Base-by-base conservation (phyloP, 1,140 invertebrate genomes). In the Caerostris extrusa region DNA sequence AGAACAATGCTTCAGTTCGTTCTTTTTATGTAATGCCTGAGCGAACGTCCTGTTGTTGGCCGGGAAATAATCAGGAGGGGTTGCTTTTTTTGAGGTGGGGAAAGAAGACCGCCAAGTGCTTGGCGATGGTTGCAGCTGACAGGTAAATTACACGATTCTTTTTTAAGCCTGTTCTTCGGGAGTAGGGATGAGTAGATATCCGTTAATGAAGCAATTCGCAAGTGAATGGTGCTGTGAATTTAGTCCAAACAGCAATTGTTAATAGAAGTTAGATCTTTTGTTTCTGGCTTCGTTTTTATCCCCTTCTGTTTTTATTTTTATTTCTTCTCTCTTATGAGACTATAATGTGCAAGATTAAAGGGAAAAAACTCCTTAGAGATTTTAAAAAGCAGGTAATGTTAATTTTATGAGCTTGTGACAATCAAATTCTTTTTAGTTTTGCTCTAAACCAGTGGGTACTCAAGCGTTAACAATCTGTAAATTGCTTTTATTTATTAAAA, bases 1-100 rank as follows among this genome's bases (percentile, higher is more conserved):
- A 71, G 71, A 53, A 50, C 10, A 91, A 91, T 71, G 90, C 90
- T 91, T 91, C 90, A 82, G 69, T 91, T 91, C 90, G 56, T 82
- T 91, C 89, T 60, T 19, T 91, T 91, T 91, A 91, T 91, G 71
- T 64, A 71, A 71, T 90, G 88, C 60, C 71, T 82, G 90, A 91
- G 71, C 71, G 90, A 91, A 91, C 90, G 90, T 81, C 90, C 90
- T 91, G 90, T 64, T 69, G 34, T 64, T 57, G 34, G 83, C 56
- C 83, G 83, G 83, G 55, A 85, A 34, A 58, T 81, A 81, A 81
- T 81, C 71, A 55, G 34, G 71, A 55, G 34, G 71, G 71, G 71
- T 81, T 81, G 71, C 71, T 53, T 56, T 19, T 85, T 85, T 85
- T n/a, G 55, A 34, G 12, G 56, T 85, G 7, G n/a, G 56, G n/a